Conservation (phyloP, 2,888 invertebrate genomes). For the Prosopocoilus inquinatus region DNA sequence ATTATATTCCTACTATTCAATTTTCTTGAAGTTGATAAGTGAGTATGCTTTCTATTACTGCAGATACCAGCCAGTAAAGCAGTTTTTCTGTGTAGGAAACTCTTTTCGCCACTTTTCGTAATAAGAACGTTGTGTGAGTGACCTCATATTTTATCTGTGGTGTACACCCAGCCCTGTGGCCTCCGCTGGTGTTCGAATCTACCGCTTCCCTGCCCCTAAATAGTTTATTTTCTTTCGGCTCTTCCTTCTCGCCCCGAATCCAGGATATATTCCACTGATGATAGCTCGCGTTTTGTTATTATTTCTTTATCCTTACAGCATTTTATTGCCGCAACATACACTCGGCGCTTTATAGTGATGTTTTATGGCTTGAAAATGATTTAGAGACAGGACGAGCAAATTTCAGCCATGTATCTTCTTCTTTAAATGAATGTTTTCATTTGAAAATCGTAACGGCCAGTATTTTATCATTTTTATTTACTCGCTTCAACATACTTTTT, state of each 20-base stretch:
- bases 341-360: not conserved
- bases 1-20: too few species aligned
- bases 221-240: slow-evolving; percentile 1
- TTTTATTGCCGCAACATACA: not conserved
- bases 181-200: slow-evolving; percentile 1
- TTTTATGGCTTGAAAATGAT: slow-evolving; percentile 1
- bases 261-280: not conserved
- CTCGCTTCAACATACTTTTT: too few species aligned
- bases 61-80: too few species aligned
- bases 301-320: not conserved
- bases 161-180: not conserved
- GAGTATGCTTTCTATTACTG: too few species aligned
- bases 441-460: too few species aligned
- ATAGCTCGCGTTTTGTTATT: not conserved
- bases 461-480: too few species aligned
- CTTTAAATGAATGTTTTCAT: too few species aligned
- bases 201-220: not conserved
- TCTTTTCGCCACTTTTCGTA: not conserved
- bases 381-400: not conserved
- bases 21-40: too few species aligned
- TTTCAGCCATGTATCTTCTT: too few species aligned
- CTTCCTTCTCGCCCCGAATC: not conserved
- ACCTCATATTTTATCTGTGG: slow-evolving; percentile 1
- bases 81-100: too few species aligned
- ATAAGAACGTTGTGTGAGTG: slow-evolving; percentile 1